Conservation (phyloP, 2,113 vertebrate species). For the Upupa epops region DNA sequence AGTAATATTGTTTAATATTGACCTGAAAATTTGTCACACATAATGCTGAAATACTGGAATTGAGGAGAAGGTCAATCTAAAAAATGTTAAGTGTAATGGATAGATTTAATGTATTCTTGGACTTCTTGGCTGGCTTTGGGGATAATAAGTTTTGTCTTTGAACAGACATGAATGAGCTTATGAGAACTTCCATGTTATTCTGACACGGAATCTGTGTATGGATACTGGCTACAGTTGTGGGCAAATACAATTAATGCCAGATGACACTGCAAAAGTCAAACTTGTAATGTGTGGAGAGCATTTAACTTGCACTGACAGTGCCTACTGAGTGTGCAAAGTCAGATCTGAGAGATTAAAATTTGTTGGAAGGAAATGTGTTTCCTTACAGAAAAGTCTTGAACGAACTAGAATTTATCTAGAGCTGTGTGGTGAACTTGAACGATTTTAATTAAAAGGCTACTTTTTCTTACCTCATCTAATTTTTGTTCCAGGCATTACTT, state of each 20-base stretch:
- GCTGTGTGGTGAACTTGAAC: not conserved
- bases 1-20: not conserved
- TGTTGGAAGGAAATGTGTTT: not conserved
- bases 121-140: not conserved
- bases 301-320: not conserved
- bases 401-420: not conserved
- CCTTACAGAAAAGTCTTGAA: not conserved
- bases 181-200: not conserved
- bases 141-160: not conserved
- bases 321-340: not conserved
- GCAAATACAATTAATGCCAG: not conserved
- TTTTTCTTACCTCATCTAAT: not conserved
- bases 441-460: not conserved
- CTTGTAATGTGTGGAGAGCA: not conserved
- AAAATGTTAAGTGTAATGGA: not conserved
- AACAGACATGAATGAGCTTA: not conserved
- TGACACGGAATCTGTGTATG: not conserved
- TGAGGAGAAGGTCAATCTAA: not conserved
- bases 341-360: not conserved
- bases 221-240: not conserved
- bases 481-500: slow-evolving; percentile 3
- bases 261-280: not conserved
- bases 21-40: not conserved
- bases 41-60: not conserved
- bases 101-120: not conserved